These are phyloP conservation scores for Morpho helenor DNA, from an alignment of 2,888 invertebrate genomes.

Conservation along the genomic window DNA sequence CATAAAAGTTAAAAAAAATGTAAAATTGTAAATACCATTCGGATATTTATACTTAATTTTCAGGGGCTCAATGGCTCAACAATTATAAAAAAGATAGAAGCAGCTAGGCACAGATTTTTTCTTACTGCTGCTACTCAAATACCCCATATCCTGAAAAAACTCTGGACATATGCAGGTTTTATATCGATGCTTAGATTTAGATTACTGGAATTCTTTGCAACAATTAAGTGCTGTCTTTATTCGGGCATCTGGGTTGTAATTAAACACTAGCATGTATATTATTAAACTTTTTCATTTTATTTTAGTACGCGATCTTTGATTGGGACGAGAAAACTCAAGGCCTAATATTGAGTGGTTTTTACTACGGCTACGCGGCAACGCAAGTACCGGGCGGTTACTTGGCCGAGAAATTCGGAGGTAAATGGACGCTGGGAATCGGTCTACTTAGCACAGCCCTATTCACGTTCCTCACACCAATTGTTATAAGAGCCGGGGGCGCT, in stretches of 20 bases:
- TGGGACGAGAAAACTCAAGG: conserved; percentile 87
- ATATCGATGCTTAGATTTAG: too few species aligned
- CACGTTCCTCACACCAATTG: conserved; percentile 88
- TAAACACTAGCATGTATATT: background rate
- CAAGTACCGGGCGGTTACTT: conserved; percentile 91
- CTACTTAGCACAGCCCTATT: conserved; percentile 89
- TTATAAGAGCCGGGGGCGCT: conserved; percentile 78
- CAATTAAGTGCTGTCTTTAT: too few species aligned
- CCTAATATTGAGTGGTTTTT: conserved; percentile 88
- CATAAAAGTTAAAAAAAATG: too few species aligned
- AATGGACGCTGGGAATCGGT: conserved; percentile 90
- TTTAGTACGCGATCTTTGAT: conserved; percentile 71
- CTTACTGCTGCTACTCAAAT: too few species aligned
- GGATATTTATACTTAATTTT: too few species aligned
- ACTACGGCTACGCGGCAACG: conserved; percentile 90
- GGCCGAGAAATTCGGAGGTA: conserved; percentile 91
- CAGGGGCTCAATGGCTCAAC: too few species aligned
- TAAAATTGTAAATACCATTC: too few species aligned
- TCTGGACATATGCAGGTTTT: too few species aligned
- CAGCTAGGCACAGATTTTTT: too few species aligned
- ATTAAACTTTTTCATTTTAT: conserved; percentile 22
- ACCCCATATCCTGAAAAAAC: too few species aligned
- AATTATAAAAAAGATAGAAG: too few species aligned
- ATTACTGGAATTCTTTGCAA: too few species aligned
- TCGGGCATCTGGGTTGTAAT: background rate